Evolutionary conservation across 1,140 invertebrate genomes (phyloP).

Genomic region (Drosophila fuyamai): DNA sequence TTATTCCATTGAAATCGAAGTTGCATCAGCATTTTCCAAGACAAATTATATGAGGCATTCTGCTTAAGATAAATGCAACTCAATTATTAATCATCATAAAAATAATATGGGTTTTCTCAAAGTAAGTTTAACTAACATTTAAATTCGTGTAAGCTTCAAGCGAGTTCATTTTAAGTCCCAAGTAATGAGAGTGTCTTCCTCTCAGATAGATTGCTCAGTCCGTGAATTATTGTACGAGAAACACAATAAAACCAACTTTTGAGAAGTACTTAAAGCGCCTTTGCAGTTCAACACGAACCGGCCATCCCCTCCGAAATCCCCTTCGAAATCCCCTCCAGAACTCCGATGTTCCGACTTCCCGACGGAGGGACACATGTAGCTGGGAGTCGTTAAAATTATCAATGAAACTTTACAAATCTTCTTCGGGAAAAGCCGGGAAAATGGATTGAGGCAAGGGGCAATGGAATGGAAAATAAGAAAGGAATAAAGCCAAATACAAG

Average conservation of each 20-base stretch:
- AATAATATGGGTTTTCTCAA: too few relatives aligned
- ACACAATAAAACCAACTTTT: conserved; percentile 51
- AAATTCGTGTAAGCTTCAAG: neutral
- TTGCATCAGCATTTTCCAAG: too few relatives aligned
- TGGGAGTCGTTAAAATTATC: conserved; percentile 77
- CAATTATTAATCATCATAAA: too few relatives aligned
- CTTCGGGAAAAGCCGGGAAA: conserved; percentile 5
- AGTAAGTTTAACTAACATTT: neutral
- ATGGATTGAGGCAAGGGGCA: conserved; percentile 3
- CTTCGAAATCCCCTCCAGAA: conserved; percentile 3
- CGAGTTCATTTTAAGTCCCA: neutral
- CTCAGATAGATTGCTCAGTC: neutral
- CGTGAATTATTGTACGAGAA: conserved; percentile 6
- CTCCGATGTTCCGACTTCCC: conserved; percentile 9
- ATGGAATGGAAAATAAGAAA: conserved; percentile 1
- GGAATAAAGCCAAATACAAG: conserved; percentile 33
- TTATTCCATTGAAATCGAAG: too few relatives aligned
- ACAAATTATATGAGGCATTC: too few relatives aligned
- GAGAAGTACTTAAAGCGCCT: conserved; percentile 65
- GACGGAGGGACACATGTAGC: conserved; percentile 44
- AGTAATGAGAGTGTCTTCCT: neutral
- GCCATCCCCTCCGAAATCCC: neutral
- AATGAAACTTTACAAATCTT: conserved; percentile 78
- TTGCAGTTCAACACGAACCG: conserved; percentile 52
- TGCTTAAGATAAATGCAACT: too few relatives aligned